Base-by-base conservation (phyloP, 1,140 invertebrate genomes). In the Temnothorax longispinosus region DNA sequence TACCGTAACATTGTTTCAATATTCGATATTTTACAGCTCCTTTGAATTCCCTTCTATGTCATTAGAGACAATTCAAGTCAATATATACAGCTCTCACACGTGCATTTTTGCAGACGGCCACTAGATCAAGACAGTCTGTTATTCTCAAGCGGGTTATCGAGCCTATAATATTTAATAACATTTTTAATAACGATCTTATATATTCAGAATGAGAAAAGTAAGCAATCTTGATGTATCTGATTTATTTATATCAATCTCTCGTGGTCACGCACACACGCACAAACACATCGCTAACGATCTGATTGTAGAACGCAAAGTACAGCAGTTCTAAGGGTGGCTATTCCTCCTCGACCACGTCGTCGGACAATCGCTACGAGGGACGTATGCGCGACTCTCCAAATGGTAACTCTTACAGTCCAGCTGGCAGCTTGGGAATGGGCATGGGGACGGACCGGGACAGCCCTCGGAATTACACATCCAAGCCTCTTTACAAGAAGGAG, bases 401-500 rank as follows among this genome's bases (percentile, higher is more conserved):
- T 95, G 97, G 97, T 62, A 97, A 97, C 93, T 96, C 96, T 50
- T 97, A 97, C 91, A 97, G 98, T 92, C 97, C 97, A 93, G 97
- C 95, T 64, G 93, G 94, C 89, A 94, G 95, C 85, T 93, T 96
- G 95, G 95, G 94, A 94, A 95, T 96, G 96, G 96, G 92, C 93
- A 96, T 96, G 95, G 95, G 93, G 85, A 89, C 95, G 77, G 97
- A 98, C 92, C 96, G 96, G 91, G 97, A 97, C 90, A 96, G 97
- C 94, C 96, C 96, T 78, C 94, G 95, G 56, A 95, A 90, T 88
- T 98, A 98, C 95, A 96, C 96, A 93, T 97, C 97, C 94, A 98
- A 98, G 96, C 97, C 95, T 97, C 98, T 96, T 95, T 98, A 94
- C 97, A 98, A 98, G 96, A 98, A 98, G 97, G 98, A 98, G 97